These are phyloP conservation scores for Pelvicachromis taeniatus DNA, from an alignment of 2,113 vertebrate species.

Conservation along the genomic window DNA sequence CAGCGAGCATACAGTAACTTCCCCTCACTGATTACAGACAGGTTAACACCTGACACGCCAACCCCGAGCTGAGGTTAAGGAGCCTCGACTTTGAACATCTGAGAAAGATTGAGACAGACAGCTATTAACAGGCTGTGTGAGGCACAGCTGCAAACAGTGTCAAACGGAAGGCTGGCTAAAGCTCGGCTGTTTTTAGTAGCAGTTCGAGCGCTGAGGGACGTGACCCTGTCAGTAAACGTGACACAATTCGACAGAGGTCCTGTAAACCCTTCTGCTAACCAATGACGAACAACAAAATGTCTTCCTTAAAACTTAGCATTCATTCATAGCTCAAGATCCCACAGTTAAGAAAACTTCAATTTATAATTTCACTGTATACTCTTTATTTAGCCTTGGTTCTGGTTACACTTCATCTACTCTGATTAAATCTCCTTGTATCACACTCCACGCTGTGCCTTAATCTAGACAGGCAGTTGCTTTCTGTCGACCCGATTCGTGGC, in stretches of 20 bases:
- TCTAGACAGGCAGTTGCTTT: background rate
- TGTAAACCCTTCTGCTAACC: background rate
- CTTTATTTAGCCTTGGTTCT: background rate
- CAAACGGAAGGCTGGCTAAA: background rate
- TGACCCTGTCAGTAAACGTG: background rate
- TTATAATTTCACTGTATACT: background rate
- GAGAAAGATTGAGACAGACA: background rate
- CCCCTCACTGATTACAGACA: background rate
- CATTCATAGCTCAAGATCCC: background rate
- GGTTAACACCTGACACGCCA: background rate
- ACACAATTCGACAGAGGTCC: background rate
- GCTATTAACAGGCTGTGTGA: background rate
- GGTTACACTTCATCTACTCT: background rate
- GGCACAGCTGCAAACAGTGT: slow-evolving; percentile 15
- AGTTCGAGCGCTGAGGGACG: background rate
- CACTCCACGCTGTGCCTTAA: background rate
- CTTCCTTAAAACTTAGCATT: background rate
- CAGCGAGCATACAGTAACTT: background rate
- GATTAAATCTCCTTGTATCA: background rate
- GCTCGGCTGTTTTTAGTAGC: slow-evolving; percentile 5
- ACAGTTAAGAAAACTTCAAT: background rate
- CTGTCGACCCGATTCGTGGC: background rate
- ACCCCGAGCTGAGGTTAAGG: background rate
- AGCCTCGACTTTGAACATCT: background rate
- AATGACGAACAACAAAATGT: background rate